These are phyloP conservation scores for Spermophilus dauricus DNA, from an alignment of 2,113 vertebrate species.

Conservation along the genomic window DNA sequence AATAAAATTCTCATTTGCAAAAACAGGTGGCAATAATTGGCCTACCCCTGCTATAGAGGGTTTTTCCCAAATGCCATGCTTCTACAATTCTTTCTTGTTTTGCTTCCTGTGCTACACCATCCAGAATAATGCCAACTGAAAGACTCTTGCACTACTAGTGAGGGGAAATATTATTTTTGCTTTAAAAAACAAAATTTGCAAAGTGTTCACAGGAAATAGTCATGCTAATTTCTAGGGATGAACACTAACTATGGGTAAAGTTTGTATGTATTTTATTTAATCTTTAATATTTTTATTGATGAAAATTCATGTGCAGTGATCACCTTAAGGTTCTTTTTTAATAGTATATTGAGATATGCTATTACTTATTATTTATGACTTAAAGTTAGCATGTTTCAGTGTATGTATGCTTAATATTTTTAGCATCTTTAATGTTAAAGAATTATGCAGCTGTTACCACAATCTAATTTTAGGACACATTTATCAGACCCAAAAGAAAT, in stretches of 20 bases:
- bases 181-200: neutral
- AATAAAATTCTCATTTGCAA: constrained; percentile 24
- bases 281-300: neutral
- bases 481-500: neutral
- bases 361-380: neutral
- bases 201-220: neutral
- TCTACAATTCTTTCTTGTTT: neutral
- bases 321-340: neutral
- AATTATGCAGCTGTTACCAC: neutral
- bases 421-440: neutral
- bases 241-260: neutral
- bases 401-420: neutral
- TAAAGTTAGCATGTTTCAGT: neutral
- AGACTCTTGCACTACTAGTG: neutral
- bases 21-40: neutral
- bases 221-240: neutral
- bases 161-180: neutral
- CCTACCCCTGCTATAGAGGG: neutral
- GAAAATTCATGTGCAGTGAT: neutral
- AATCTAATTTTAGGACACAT: neutral
- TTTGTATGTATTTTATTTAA: neutral
- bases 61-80: neutral
- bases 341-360: neutral
- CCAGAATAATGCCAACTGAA: neutral
- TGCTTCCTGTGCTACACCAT: neutral